Conservation (phyloP, 2,888 invertebrate species). For the Harpalus rubripes region DNA sequence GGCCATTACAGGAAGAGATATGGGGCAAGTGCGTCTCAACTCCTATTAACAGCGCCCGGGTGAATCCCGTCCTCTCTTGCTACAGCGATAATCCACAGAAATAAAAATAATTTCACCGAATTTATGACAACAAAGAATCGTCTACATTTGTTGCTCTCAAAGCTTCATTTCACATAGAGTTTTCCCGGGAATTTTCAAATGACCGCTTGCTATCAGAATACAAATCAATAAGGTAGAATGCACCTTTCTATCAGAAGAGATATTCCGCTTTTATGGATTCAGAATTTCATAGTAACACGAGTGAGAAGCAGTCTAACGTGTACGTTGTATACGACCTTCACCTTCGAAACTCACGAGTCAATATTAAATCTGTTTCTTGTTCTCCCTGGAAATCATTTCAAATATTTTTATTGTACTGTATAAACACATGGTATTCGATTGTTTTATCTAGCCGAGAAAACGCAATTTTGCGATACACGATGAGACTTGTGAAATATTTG, state of each 20-base stretch:
- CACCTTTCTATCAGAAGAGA: not conserved
- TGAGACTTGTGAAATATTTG: too few relatives aligned
- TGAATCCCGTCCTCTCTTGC: constrained; percentile 13
- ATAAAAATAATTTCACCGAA: constrained; percentile 63
- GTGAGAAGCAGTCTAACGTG: not conserved
- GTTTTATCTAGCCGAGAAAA: constrained; percentile 22
- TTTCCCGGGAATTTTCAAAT: not conserved
- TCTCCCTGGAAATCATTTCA: constrained; percentile 8
- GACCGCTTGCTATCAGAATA: not conserved
- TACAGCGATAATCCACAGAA: constrained; percentile 59
- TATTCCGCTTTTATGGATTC: not conserved
- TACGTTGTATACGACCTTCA: constrained; percentile 3
- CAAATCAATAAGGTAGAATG: not conserved
- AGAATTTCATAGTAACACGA: not conserved
- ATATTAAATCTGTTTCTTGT: constrained; percentile 22
- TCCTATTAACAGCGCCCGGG: constrained; percentile 60
- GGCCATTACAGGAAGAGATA: constrained; percentile 59
- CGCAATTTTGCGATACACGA: not conserved
- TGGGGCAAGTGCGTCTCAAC: constrained; percentile 63
- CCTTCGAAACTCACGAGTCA: not conserved
- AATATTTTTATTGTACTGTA: constrained; percentile 48
- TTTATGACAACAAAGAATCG: constrained; percentile 63
- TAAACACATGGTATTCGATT: constrained; percentile 52
- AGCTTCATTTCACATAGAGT: not conserved
- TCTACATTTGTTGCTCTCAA: constrained; percentile 28